A percentile compares a stretch with the other conserved stretches of the same genome.
phyloP scores from a whole-genome alignment of 2,888 invertebrate species.

The Parasteatoda lunata region DNA sequence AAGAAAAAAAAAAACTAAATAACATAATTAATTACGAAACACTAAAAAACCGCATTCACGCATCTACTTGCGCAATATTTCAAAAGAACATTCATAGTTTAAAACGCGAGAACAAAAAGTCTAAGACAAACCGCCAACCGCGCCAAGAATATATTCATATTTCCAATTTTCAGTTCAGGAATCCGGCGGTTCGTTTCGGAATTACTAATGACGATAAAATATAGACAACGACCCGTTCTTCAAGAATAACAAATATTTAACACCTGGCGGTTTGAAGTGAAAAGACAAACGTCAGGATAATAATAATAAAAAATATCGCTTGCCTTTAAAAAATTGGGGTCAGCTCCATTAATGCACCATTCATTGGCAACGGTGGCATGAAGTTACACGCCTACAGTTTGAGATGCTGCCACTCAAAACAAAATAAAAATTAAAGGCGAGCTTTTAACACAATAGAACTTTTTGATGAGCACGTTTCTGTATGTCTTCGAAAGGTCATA shows the following conservation, averaged over 20 bases:
- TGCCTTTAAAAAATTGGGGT: constrained; percentile 51
- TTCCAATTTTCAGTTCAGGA: no score
- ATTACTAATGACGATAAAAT: background rate
- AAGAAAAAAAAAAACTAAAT: no score
- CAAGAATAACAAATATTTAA: constrained; percentile 63
- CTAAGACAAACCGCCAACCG: no score
- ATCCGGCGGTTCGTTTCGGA: background rate
- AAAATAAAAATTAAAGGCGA: constrained; percentile 42
- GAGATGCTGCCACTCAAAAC: constrained; percentile 10
- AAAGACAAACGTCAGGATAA: background rate
- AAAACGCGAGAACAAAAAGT: no score
- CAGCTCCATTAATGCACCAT: constrained; percentile 63
- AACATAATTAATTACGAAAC: no score
- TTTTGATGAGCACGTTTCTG: constrained; percentile 57
- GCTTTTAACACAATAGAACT: constrained; percentile 60
- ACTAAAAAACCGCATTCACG: no score
- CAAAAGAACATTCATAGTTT: no score
- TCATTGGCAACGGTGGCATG: constrained; percentile 61
- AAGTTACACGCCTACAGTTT: constrained; percentile 51
- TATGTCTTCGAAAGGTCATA: constrained; percentile 54
- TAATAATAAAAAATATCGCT: constrained; percentile 44
- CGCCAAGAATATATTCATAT: no score
- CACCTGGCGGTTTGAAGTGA: constrained; percentile 47
- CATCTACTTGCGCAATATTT: no score
- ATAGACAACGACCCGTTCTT: constrained; percentile 6